Evolutionary conservation across 2,113 vertebrate genomes (phyloP), one percentile per base, ranked within the genome.

Genomic region (Xiphophorus couchianus): DNA sequence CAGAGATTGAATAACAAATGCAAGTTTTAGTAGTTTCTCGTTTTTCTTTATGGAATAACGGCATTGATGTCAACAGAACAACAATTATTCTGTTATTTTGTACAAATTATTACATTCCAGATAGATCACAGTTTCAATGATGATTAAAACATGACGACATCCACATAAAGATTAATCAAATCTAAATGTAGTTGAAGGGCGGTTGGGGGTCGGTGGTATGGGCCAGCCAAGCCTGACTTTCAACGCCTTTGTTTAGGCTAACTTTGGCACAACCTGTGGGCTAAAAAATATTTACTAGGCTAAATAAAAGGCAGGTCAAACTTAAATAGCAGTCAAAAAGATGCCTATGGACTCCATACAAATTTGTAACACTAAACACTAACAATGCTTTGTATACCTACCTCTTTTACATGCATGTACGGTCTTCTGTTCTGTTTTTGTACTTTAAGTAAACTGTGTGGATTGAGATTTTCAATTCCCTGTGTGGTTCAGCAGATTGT

Each of bases 381-480:
- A 58, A 66, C 39, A 66, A 39, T 67, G 29, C 61, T 11, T 7
- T 14, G 0, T 22, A 5, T 30, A 58, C 15, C 27, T 30, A 62
- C 9, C 29, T n/a, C 28, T 42, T 74, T 77, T 13, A 61, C 44
- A 72, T 3, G 66, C 0, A 10, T 25, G 6, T 0, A 17, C 15
- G 22, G 1, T 37, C 31, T 1, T 37, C 31, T 22, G 39, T 9
- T 14, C 27, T 19, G 19, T 12, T 51, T 51, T 62, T 9, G 48
- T 1, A 51, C 17, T 33, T 60, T 15, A 69, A 51, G 14, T 19
- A 13, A 81, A 75, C 7, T 30, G 25, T 80, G 60, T 42, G 15
- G 19, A 33, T 27, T 77, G 28, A 60, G 65, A 61, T 61, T 78
- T 75, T 83, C 71, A 72, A 66, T 75, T 83, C 58, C 29, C 67